A percentile compares a stretch with the other conserved stretches of the same genome.
These are phyloP conservation scores for Catocala fraxini DNA, from an alignment of 2,888 invertebrate genomes.

Conservation along the genomic window DNA sequence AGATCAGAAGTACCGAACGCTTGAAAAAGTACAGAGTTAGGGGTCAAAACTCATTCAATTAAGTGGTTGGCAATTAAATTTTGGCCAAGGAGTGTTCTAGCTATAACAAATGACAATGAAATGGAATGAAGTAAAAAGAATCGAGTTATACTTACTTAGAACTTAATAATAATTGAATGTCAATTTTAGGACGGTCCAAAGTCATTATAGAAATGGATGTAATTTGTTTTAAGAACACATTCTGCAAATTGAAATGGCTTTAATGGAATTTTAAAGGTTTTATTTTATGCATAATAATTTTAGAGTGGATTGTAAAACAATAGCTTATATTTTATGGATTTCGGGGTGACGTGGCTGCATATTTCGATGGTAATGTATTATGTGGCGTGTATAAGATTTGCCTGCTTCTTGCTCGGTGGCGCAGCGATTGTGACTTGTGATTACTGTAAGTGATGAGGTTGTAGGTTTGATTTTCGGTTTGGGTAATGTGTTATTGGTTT, in stretches of 20 bases:
- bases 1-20: conserved; percentile 19
- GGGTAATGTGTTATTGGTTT: no score
- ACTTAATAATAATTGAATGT: conserved; percentile 32
- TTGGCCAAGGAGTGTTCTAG: conserved; percentile 25
- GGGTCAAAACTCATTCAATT: conserved; percentile 42
- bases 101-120: conserved; percentile 38
- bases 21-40: conserved; percentile 32
- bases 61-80: conserved; percentile 42
- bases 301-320: neutral
- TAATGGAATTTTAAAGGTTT: conserved; percentile 18
- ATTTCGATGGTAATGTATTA: no score
- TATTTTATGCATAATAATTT: conserved; percentile 13
- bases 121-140: conserved; percentile 20
- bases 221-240: conserved; percentile 25
- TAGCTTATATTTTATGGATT: no score
- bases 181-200: conserved; percentile 25
- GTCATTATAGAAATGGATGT: conserved; percentile 17
- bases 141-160: conserved; percentile 24
- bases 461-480: no score
- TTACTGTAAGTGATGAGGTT: no score
- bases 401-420: no score
- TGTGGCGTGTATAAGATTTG: no score
- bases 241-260: conserved; percentile 15
- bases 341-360: no score
- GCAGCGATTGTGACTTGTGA: no score